These are phyloP conservation scores for Champsocephalus gunnari DNA, from an alignment of 2,797 vertebrate species.

Conservation along the genomic window DNA sequence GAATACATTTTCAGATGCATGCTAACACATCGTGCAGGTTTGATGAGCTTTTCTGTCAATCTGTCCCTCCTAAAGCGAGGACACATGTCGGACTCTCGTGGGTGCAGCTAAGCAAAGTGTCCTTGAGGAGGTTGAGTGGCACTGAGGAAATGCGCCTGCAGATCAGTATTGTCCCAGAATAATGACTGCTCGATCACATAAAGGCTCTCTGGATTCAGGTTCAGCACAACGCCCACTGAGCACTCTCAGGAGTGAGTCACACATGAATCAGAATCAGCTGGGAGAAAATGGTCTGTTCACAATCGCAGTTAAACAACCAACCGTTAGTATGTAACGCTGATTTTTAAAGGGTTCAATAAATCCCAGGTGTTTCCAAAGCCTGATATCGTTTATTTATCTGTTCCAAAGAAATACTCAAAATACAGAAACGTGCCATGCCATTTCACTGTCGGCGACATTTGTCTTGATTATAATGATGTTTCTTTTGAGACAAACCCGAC, in stretches of 20 bases:
- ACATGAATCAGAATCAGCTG: slow-evolving; percentile 44
- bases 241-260: slow-evolving; percentile 59
- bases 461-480: neutral
- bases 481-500: too few species aligned
- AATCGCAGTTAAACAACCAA: neutral
- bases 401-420: neutral
- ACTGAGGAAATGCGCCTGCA: slow-evolving; percentile 38
- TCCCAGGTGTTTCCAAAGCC: neutral
- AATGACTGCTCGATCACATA: slow-evolving; percentile 51
- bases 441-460: neutral
- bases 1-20: too few species aligned
- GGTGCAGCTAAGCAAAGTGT: slow-evolving; percentile 15
- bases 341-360: slow-evolving; percentile 9
- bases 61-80: neutral
- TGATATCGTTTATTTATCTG: too few species aligned
- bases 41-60: slow-evolving; percentile 8
- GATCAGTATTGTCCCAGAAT: neutral
- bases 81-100: slow-evolving; percentile 2
- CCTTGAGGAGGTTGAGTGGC: slow-evolving; percentile 56
- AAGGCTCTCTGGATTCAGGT: slow-evolving; percentile 51
- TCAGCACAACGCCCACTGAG: slow-evolving; percentile 53
- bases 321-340: neutral
- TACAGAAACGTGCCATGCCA: neutral
- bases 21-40: neutral
- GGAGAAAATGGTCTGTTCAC: neutral